Evolutionary conservation across 2,113 vertebrate genomes (phyloP).

Genomic region (Corythoichthys haematopterus): DNA sequence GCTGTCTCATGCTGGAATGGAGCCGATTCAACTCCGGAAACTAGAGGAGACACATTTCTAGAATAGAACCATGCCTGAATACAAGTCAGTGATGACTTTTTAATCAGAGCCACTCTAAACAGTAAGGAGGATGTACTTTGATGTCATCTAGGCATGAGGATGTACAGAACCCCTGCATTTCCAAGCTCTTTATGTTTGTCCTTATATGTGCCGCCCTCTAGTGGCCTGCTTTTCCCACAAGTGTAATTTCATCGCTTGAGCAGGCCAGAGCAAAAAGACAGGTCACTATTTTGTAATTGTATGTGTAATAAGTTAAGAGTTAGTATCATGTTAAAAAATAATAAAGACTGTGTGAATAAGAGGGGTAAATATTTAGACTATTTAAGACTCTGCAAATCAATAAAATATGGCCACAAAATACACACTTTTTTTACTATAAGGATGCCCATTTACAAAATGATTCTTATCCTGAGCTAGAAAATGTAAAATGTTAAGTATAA

Average conservation of each 20-base stretch:
- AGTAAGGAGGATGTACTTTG: constrained; percentile 24
- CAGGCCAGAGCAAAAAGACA: neutral
- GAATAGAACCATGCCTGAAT: constrained; percentile 33
- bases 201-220: constrained; percentile 31
- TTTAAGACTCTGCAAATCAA: neutral
- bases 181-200: neutral
- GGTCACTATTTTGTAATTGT: too few species aligned
- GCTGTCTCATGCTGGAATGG: constrained; percentile 16
- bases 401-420: neutral
- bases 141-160: constrained; percentile 15
- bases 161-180: constrained; percentile 5
- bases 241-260: neutral
- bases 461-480: neutral
- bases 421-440: too few species aligned
- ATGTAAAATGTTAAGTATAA: neutral
- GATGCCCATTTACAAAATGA: neutral
- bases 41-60: constrained; percentile 18
- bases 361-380: neutral
- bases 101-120: constrained; percentile 31
- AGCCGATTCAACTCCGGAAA: constrained; percentile 27
- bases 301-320: too few species aligned
- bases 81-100: constrained; percentile 43
- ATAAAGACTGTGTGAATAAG: neutral
- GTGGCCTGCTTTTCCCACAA: constrained; percentile 8
- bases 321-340: neutral